Evolutionary conservation across 2,888 invertebrate genomes (phyloP).

Genomic region (Erynnis tages): DNA sequence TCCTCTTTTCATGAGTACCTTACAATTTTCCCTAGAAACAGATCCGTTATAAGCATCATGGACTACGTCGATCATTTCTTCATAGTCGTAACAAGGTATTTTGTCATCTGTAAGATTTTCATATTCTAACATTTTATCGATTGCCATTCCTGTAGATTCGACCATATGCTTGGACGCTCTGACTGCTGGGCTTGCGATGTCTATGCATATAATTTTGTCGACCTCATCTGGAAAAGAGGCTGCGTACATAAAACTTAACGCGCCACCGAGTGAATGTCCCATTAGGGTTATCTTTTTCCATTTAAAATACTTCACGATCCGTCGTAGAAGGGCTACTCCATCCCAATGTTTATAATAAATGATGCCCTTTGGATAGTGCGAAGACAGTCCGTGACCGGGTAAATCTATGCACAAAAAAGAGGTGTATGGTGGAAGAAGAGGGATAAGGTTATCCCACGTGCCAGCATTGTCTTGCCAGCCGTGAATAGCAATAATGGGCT

Average conservation of each 20-base stretch:
- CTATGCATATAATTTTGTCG: conserved; percentile 85
- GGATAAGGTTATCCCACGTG: conserved; percentile 89
- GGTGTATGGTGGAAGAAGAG: conserved; percentile 83
- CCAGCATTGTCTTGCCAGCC: conserved; percentile 95
- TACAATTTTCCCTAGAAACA: conserved; percentile 85
- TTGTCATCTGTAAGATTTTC: conserved; percentile 83
- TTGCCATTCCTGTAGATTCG: conserved; percentile 75
- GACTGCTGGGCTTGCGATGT: conserved; percentile 89
- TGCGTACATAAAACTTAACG: conserved; percentile 90
- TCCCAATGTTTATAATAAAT: conserved; percentile 92
- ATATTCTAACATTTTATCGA: conserved; percentile 88
- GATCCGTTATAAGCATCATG: conserved; percentile 87
- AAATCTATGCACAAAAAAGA: conserved; percentile 90
- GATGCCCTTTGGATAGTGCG: conserved; percentile 86
- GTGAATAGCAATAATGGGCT: conserved; percentile 90
- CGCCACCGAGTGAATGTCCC: conserved; percentile 91
- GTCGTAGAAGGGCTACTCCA: conserved; percentile 86
- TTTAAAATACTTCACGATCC: conserved; percentile 87
- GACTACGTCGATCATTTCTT: conserved; percentile 89
- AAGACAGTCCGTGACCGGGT: conserved; percentile 91
- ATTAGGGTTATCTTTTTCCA: conserved; percentile 89
- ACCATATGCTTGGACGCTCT: conserved; percentile 80
- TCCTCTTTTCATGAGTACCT: conserved; percentile 88
- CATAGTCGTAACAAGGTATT: conserved; percentile 86
- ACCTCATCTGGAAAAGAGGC: conserved; percentile 87